Evolutionary conservation across 2,888 invertebrate species (phyloP), one percentile per base, ranked within the genome.

Genomic region (Cryptocheilus praepositus): DNA sequence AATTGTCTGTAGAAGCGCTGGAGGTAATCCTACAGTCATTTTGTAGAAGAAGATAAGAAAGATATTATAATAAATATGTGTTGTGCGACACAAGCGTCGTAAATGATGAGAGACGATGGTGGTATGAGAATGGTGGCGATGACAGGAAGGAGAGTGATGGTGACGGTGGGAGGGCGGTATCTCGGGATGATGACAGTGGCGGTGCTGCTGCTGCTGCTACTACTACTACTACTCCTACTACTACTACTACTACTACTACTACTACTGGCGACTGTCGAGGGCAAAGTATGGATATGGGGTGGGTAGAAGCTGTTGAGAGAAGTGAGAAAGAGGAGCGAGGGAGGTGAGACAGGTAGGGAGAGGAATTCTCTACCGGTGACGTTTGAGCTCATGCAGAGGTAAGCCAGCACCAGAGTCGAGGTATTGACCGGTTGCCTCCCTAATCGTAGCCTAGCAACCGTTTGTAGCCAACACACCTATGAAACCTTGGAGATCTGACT

Each of bases 401-500:
- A 73, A 71, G 71, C 71, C 73, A 77, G 77, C 77, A 78, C 74
- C 82, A 70, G 79, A 81, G 80, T 75, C 84, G 83, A 86, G 88
- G 87, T 88, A 88, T 88, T 88, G 88, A 88, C 88, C 88, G 88
- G 88, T 87, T 81, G 83, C 87, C 81, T 86, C 85, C 86, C 86
- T 81, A 81, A 76, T 64, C 61, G 87, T 88, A 81, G 79, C 88
- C 80, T 82, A 81, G 88, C 86, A 88, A 88, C 88, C 82, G 81
- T 83, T 86, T 84, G 86, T 84, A 85, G 81, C 87, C 86, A 87
- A 88, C 86, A 87, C 87, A 87, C 86, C 86, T 87, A 85, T 81
- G 83, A 84, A 88, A 87, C 88, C 88, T 88, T 88, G 88, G 87
- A 88, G 87, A 88, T 88, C 85, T 88, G 86, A 86, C 86, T 87